These are phyloP conservation scores for Eupithecia abbreviata DNA, from an alignment of 2,888 invertebrate genomes.

Conservation along the genomic window DNA sequence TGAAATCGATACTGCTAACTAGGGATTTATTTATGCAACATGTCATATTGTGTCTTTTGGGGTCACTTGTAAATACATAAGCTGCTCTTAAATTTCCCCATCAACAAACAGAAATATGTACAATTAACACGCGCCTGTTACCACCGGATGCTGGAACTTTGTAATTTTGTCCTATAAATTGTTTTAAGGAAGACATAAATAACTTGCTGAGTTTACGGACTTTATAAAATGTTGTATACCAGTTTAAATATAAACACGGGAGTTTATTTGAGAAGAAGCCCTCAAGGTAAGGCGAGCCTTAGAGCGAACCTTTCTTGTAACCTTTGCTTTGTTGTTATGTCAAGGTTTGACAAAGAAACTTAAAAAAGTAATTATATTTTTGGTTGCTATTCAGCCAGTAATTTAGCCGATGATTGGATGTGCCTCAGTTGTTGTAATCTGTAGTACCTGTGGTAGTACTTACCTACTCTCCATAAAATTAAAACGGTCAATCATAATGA, in stretches of 20 bases:
- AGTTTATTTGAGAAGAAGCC: not conserved
- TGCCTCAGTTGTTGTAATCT: not conserved
- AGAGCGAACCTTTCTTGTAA: not conserved
- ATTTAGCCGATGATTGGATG: not conserved
- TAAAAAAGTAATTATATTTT: not conserved
- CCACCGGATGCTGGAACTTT: slow-evolving; percentile 35
- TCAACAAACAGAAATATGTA: slow-evolving; percentile 27
- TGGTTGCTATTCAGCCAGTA: not conserved
- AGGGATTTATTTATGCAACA: not conserved
- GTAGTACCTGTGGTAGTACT: not conserved
- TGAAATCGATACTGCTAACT: not conserved
- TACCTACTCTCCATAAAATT: not conserved
- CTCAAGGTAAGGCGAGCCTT: not conserved
- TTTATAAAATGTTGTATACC: slow-evolving; percentile 40
- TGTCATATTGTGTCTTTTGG: too few species aligned
- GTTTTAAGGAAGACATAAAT: slow-evolving; percentile 49
- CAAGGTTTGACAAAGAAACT: not conserved
- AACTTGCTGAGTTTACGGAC: slow-evolving; percentile 42
- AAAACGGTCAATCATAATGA: not conserved
- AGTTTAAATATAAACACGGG: slow-evolving; percentile 1
- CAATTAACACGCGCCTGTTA: slow-evolving; percentile 32
- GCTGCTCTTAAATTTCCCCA: slow-evolving; percentile 20
- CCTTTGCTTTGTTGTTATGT: not conserved
- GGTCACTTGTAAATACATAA: not conserved
- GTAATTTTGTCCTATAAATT: slow-evolving; percentile 47